Base-by-base conservation (phyloP, 2,113 vertebrate genomes). In the Ibidorhyncha struthersii region DNA sequence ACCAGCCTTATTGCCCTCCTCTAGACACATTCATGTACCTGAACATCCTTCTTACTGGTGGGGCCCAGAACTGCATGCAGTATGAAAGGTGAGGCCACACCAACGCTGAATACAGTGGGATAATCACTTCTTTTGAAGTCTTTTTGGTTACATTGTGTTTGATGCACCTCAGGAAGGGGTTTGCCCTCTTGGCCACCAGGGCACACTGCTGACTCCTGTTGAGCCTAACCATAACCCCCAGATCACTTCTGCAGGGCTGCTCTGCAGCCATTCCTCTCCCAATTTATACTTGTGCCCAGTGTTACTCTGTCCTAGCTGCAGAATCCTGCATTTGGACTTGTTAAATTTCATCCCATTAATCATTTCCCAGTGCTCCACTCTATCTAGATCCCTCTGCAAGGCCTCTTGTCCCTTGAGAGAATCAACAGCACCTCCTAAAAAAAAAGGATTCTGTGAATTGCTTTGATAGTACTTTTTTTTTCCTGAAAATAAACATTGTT, bases 51-150 rank as follows among this genome's bases (percentile, higher is more conserved):
- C 32, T 29, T 29, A 59, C 26, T 16, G 15, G 25, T 22, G 41
- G 34, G 25, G 8, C 55, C n/a, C 16, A 11, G 29, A 26, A 63
- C 27, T 14, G 21, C 27, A 32, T 12, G 25, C 15, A 49, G 10
- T 10, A 8, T 8, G 25, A 8, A 10, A 27, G 23, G 32, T 29
- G 56, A 61, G n/a, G 56, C 15, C 1, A 0, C 43, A 18, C 43
- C 14, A 61, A 2, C 0, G 4, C n/a, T 5, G 2, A 49, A 32
- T 32, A 49, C 11, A 38, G 25, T 0, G 1, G 49, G 11, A 66
- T 3, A 29, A 36, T 55, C 62, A 4, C 32, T 32, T 29, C 19
- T 30, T 9, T 45, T 55, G 74, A 8, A 0, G 0, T 1, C 38
- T 0, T 0, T 1, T 40, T 67, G 50, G 32, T 8, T 9, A 8